These are phyloP conservation scores for Rhodophaea formosa DNA, from an alignment of 2,888 invertebrate genomes.

Conservation along the genomic window DNA sequence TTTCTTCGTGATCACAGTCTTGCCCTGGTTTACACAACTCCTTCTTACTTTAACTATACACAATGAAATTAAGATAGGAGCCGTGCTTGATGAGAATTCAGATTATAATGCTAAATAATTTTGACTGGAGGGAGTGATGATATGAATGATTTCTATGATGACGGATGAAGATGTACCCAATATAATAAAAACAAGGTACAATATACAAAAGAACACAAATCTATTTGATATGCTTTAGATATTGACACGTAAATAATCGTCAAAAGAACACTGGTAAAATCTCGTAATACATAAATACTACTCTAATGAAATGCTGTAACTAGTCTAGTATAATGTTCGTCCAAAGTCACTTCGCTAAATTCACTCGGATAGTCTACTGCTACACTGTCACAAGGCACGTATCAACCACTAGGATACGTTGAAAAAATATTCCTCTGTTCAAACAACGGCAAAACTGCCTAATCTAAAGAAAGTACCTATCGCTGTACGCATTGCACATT, in stretches of 20 bases:
- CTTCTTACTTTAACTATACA: neutral
- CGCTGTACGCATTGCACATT: constrained; percentile 43
- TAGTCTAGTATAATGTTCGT: constrained; percentile 49
- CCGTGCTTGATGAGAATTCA: neutral
- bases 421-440: constrained; percentile 72
- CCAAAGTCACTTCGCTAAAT: constrained; percentile 24
- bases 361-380: constrained; percentile 40
- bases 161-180: constrained; percentile 31
- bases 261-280: constrained; percentile 40
- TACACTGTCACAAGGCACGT: constrained; percentile 70
- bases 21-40: neutral
- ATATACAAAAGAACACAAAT: constrained; percentile 37
- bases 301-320: constrained; percentile 67
- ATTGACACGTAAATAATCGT: constrained; percentile 53
- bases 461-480: constrained; percentile 35
- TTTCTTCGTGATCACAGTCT: constrained; percentile 2
- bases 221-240: constrained; percentile 53
- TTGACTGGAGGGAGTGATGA: constrained; percentile 69
- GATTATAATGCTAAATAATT: constrained; percentile 15
- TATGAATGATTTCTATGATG: constrained; percentile 54
- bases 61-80: neutral
- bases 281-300: constrained; percentile 50
- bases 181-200: constrained; percentile 18
- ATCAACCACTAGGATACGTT: constrained; percentile 69
- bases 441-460: constrained; percentile 44